These are phyloP conservation scores for Halcyon chelicuti DNA, from an alignment of 2,797 vertebrate species.

Conservation along the genomic window DNA sequence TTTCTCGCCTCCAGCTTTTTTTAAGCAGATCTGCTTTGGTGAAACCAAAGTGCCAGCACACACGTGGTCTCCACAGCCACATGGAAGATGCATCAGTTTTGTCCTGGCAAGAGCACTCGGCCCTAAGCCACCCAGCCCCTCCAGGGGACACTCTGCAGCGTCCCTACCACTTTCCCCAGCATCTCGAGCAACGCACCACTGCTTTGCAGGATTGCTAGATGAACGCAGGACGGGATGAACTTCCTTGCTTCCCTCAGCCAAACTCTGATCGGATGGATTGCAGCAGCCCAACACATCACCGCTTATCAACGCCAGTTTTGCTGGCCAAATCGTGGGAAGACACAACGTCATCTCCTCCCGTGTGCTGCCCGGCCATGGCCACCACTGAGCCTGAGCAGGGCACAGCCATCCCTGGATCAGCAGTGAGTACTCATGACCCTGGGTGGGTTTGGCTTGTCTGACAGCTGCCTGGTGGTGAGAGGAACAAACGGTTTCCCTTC, in stretches of 20 bases:
- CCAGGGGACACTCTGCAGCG: too few species aligned
- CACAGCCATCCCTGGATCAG: neutral
- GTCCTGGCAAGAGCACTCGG: neutral
- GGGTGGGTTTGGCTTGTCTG: neutral
- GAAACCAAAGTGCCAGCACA: neutral
- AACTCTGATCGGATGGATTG: neutral
- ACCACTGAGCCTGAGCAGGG: neutral
- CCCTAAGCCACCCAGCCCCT: neutral
- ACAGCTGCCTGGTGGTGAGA: neutral
- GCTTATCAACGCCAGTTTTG: neutral
- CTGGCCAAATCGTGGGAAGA: neutral
- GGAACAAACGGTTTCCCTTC: neutral
- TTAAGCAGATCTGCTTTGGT: neutral
- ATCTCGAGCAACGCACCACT: neutral
- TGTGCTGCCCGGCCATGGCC: neutral
- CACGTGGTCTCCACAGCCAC: accelerated
- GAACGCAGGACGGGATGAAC: neutral
- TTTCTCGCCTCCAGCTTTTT: neutral
- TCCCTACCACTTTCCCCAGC: neutral
- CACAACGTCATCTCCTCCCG: accelerated
- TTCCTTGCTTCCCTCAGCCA: neutral
- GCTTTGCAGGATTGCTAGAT: neutral
- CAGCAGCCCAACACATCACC: neutral
- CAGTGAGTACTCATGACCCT: neutral
- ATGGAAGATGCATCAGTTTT: neutral